A percentile compares a stretch with the other conserved stretches of the same genome.
These are phyloP conservation scores for Aplochiton taeniatus DNA, from an alignment of 2,797 vertebrate genomes.

Conservation along the genomic window DNA sequence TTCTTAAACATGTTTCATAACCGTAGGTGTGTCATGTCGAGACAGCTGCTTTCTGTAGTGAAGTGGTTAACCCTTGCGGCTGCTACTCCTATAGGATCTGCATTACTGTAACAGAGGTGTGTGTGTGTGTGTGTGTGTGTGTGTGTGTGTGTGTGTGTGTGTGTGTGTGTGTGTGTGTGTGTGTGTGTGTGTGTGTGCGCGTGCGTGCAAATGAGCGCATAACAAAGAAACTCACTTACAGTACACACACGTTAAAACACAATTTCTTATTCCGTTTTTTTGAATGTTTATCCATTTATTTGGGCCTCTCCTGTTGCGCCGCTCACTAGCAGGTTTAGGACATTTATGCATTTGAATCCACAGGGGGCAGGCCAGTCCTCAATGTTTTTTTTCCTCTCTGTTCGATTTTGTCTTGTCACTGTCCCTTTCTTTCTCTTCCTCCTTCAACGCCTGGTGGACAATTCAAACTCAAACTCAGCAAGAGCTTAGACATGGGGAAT, in stretches of 20 bases:
- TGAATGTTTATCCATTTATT: background rate
- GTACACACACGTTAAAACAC: background rate
- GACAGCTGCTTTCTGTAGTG: slow-evolving; percentile 1
- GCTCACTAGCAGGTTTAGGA: slow-evolving; percentile 29
- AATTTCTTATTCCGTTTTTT: slow-evolving; percentile 24
- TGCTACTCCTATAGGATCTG: slow-evolving; percentile 24
- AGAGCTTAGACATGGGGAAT: slow-evolving; percentile 71
- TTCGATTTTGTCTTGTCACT: slow-evolving; percentile 16
- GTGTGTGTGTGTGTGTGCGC: no score
- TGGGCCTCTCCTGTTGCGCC: background rate
- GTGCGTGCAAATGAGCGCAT: slow-evolving; percentile 30
- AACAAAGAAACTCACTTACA: slow-evolving; percentile 20
- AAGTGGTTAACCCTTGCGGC: slow-evolving; percentile 29
- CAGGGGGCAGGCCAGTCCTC: slow-evolving; percentile 63
- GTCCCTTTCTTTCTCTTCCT: slow-evolving; percentile 10
- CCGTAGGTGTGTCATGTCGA: slow-evolving; percentile 11
- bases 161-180: no score
- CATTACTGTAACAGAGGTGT: slow-evolving; percentile 26
- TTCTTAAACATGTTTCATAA: slow-evolving; percentile 10
- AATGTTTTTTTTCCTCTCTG: slow-evolving; percentile 28
- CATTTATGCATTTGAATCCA: slow-evolving; percentile 57
- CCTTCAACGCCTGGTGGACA: slow-evolving; percentile 64
- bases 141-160: no score
- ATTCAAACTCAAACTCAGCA: slow-evolving; percentile 78
- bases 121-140: no score